Evolutionary conservation across 2,888 invertebrate species (phyloP).

Genomic region (Emmelina monodactyla): DNA sequence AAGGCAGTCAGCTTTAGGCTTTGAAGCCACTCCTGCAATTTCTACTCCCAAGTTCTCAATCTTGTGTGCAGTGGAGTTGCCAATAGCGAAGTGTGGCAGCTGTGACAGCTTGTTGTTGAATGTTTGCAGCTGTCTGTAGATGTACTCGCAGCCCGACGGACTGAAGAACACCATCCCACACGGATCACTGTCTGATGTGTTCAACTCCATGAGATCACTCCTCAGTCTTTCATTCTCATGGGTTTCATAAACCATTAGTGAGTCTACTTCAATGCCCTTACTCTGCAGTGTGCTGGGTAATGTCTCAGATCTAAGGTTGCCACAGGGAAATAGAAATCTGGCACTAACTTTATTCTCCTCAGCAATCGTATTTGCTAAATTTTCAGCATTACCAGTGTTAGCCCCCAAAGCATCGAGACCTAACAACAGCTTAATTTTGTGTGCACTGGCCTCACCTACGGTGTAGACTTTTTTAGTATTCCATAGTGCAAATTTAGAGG

Average conservation of each 20-base stretch:
- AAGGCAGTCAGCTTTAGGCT: conserved; percentile 36
- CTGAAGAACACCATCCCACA: conserved; percentile 54
- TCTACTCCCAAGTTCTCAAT: conserved; percentile 50
- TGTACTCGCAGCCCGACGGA: conserved; percentile 52
- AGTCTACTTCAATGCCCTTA: conserved; percentile 29
- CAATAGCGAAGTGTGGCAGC: conserved; percentile 52
- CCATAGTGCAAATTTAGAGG: conserved; percentile 40
- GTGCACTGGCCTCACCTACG: conserved; percentile 37
- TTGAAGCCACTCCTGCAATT: conserved; percentile 42
- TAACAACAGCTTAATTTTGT: conserved; percentile 31
- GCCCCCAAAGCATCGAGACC: conserved; percentile 41
- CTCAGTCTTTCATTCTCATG: conserved; percentile 42
- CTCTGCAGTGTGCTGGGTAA: conserved; percentile 29
- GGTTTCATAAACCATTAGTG: conserved; percentile 48
- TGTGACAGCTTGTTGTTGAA: conserved; percentile 35
- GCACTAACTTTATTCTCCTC: conserved; percentile 28
- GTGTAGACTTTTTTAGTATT: conserved; percentile 37
- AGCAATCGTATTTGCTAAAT: conserved; percentile 33
- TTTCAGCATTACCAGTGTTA: conserved; percentile 39
- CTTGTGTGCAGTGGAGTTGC: conserved; percentile 52
- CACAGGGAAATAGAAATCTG: conserved; percentile 49
- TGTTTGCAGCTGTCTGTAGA: conserved; percentile 46
- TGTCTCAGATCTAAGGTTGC: conserved; percentile 40
- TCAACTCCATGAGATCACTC: conserved; percentile 31
- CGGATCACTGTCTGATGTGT: conserved; percentile 21